Conservation (phyloP, 2,113 vertebrate genomes). For the Polypterus senegalus region DNA sequence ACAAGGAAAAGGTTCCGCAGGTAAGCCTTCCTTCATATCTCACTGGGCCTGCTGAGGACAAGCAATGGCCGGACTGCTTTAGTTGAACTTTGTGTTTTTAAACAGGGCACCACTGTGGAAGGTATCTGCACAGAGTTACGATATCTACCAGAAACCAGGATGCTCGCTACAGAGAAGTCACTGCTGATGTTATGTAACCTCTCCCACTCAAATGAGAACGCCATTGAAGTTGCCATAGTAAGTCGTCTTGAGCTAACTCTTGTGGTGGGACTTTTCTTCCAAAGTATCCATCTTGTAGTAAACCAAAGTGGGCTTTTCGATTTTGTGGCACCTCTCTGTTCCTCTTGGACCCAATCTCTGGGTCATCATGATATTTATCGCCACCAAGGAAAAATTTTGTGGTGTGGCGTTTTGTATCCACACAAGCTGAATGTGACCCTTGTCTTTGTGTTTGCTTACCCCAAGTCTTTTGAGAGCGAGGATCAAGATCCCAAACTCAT, state of each 20-base stretch:
- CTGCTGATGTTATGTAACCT: conserved; percentile 78
- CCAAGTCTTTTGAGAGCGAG: conserved; percentile 68
- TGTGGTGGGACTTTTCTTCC: too few relatives aligned
- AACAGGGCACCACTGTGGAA: conserved; percentile 81
- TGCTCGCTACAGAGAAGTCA: conserved; percentile 61
- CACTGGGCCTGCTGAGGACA: not conserved
- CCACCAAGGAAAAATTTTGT: too few relatives aligned
- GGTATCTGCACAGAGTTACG: conserved; percentile 80
- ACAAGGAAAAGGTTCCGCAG: conserved; percentile 70
- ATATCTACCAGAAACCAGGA: conserved; percentile 66
- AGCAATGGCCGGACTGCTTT: not conserved
- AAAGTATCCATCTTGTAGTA: too few relatives aligned
- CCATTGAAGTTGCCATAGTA: conserved; percentile 86
- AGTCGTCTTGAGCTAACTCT: conserved; percentile 24
- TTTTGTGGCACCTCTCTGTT: too few relatives aligned
- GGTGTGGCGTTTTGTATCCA: too few relatives aligned
- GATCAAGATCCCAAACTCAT: conserved; percentile 60
- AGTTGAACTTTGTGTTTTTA: conserved; percentile 4
- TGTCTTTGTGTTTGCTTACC: not conserved
- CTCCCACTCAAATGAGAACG: conserved; percentile 54
- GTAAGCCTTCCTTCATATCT: conserved; percentile 40
- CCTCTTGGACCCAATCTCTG: too few relatives aligned
- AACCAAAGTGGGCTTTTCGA: too few relatives aligned
- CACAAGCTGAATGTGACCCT: too few relatives aligned
- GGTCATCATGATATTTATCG: too few relatives aligned